Evolutionary conservation across 2,113 vertebrate species (phyloP).

Genomic region (Anguilla rostrata): DNA sequence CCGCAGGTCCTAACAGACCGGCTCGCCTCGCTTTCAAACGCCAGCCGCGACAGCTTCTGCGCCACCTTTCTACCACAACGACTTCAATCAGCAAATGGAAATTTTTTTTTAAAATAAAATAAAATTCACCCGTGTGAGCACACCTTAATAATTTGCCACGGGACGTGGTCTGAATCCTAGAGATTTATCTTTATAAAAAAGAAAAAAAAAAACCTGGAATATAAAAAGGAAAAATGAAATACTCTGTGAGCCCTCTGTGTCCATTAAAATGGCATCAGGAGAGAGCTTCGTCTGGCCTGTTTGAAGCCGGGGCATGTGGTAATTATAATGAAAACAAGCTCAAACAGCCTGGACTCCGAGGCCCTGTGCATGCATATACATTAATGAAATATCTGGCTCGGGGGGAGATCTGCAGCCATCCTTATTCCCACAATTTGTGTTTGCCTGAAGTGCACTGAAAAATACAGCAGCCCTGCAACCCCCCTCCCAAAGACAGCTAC

Average conservation of each 20-base stretch:
- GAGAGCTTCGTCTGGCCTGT: neutral
- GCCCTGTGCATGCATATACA: neutral
- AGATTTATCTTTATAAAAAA: neutral
- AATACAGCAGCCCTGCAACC: neutral
- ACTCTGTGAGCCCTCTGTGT: neutral
- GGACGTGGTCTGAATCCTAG: neutral
- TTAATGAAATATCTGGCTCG: neutral
- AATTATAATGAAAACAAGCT: conserved; percentile 17
- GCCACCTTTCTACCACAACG: neutral
- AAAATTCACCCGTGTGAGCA: neutral
- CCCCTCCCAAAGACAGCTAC: neutral
- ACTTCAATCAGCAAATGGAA: too few species aligned
- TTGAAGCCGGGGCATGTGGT: neutral
- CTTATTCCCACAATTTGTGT: neutral
- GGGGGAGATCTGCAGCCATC: neutral
- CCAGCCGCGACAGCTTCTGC: neutral
- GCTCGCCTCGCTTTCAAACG: neutral
- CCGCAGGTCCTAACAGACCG: neutral
- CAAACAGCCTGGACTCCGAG: neutral
- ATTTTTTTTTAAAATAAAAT: neutral
- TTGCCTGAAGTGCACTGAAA: neutral
- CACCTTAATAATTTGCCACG: neutral
- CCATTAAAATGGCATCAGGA: conserved; percentile 25
- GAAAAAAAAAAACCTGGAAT: neutral
- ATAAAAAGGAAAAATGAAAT: neutral